Percentiles rank a stretch among this genome's conserved stretches.
Conservation (phyloP, 2,888 invertebrate genomes). For the Mythimna loreyi region DNA sequence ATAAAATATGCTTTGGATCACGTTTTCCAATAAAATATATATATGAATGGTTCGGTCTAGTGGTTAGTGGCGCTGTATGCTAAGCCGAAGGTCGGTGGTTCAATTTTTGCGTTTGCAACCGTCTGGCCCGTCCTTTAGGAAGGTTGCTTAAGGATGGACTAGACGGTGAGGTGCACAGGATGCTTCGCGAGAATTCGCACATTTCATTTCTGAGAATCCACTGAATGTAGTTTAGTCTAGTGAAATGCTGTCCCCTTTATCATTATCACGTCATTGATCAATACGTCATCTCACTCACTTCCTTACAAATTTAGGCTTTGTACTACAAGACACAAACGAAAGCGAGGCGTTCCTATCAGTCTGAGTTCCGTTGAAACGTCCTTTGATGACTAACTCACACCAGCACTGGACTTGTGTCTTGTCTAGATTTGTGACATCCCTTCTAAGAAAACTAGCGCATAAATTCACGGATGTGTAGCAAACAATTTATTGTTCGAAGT, state of each 20-base stretch:
- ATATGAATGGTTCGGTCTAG: too few species aligned
- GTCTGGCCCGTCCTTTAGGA: not conserved
- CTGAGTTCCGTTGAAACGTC: not conserved
- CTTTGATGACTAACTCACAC: not conserved
- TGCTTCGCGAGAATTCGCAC: too few species aligned
- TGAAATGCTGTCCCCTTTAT: not conserved
- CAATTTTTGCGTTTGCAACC: too few species aligned
- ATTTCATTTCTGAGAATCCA: not conserved
- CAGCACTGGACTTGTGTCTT: not conserved
- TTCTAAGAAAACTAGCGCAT: not conserved
- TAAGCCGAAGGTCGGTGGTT: too few species aligned
- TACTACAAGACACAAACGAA: not conserved
- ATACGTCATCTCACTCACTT: slow-evolving; percentile 1
- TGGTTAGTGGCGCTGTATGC: too few species aligned
- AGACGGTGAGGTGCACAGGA: too few species aligned
- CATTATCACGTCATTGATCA: not conserved
- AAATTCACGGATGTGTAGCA: not conserved
- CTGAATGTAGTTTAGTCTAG: not conserved
- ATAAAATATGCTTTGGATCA: not conserved
- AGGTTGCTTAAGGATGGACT: too few species aligned
- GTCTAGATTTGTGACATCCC: too few species aligned
- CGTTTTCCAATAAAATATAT: slow-evolving; percentile 9
- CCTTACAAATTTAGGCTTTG: not conserved
- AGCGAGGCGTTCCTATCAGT: not conserved
- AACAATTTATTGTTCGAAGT: not conserved